These are phyloP conservation scores for Drosophila mulleri DNA, from an alignment of 2,888 invertebrate species.

Conservation along the genomic window DNA sequence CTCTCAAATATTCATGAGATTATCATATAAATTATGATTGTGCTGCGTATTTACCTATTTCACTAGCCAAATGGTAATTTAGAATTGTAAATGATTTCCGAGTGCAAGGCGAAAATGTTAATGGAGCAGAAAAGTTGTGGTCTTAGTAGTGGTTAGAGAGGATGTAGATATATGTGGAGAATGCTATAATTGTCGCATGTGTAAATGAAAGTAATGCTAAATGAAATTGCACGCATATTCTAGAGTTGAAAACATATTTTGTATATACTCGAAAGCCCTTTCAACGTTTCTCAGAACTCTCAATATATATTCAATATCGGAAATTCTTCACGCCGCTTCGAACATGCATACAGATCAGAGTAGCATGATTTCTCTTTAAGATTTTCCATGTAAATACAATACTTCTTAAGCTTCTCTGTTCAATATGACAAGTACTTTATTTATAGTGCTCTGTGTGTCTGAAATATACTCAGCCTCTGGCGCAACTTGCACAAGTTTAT, in stretches of 20 bases:
- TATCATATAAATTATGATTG: constrained; percentile 26
- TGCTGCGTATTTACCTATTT: background rate
- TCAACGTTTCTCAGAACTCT: background rate
- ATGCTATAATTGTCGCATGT: too few relatives aligned
- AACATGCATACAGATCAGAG: background rate
- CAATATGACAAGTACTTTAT: constrained; percentile 5
- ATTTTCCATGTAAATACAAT: background rate
- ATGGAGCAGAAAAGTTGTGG: background rate
- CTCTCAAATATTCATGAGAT: background rate
- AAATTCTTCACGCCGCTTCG: background rate
- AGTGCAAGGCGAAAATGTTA: background rate
- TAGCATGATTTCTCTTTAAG: background rate
- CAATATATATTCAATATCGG: background rate
- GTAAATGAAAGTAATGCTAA: too few relatives aligned
- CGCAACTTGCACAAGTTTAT: constrained; percentile 12
- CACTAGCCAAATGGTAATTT: background rate
- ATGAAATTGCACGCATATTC: too few relatives aligned
- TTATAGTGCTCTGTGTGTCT: constrained; percentile 1
- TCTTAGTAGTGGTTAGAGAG: background rate
- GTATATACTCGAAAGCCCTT: too few relatives aligned
- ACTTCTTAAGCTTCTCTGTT: background rate
- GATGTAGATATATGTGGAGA: too few relatives aligned
- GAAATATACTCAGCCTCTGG: constrained; percentile 9
- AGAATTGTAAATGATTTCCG: constrained; percentile 4
- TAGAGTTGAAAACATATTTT: background rate